phyloP scores from a whole-genome alignment of 2,113 vertebrate genomes.

The Cheirogaleus medius region DNA sequence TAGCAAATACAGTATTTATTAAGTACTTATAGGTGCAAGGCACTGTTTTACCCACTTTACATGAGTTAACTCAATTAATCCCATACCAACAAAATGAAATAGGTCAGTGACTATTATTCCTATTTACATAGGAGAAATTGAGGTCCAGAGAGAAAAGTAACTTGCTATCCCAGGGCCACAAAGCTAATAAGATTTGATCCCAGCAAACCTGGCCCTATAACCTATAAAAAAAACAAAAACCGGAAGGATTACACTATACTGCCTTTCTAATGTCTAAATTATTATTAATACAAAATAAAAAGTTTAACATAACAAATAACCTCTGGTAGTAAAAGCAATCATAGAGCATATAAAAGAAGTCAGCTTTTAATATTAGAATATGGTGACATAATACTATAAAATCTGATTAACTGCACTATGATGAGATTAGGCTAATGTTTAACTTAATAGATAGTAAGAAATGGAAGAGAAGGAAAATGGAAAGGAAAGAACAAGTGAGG shows the following conservation, averaged over 20 bases:
- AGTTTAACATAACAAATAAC: constrained; percentile 27
- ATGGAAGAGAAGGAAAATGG: neutral
- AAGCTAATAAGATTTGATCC: neutral
- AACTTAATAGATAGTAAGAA: neutral
- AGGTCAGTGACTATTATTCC: neutral
- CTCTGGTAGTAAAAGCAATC: neutral
- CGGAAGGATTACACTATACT: neutral
- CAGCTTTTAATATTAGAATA: constrained; percentile 10
- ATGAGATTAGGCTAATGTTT: neutral
- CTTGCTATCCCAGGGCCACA: neutral
- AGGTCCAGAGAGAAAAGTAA: constrained; percentile 23
- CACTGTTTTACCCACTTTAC: neutral
- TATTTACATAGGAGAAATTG: constrained; percentile 2
- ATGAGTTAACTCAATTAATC: constrained; percentile 2
- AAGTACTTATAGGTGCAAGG: neutral
- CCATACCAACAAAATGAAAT: constrained; percentile 3
- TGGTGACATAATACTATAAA: neutral
- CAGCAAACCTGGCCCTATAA: neutral
- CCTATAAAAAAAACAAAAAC: neutral
- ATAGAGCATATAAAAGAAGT: neutral
- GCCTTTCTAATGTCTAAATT: neutral
- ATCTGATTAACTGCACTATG: neutral
- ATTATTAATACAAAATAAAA: constrained; percentile 6
- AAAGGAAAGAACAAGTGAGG: neutral
- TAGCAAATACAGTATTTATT: neutral